These are phyloP conservation scores for Sander lucioperca DNA, from an alignment of 2,113 vertebrate genomes.

Conservation along the genomic window DNA sequence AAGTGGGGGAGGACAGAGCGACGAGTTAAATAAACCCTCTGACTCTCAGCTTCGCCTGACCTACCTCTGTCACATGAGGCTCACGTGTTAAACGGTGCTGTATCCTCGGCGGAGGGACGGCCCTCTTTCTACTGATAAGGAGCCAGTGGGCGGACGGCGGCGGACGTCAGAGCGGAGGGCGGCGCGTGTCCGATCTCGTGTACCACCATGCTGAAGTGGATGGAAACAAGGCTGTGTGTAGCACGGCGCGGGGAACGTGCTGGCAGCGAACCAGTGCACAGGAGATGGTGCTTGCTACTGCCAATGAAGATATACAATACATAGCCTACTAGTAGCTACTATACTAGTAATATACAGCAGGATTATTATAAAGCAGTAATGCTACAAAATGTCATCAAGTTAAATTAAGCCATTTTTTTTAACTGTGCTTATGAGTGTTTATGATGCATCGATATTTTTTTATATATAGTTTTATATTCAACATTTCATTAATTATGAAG, in stretches of 20 bases:
- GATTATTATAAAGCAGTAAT: background rate
- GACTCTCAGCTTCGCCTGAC: slow-evolving; percentile 87
- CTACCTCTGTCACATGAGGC: slow-evolving; percentile 92
- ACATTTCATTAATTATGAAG: background rate
- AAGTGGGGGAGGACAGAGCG: slow-evolving; percentile 87
- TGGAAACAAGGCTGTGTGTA: slow-evolving; percentile 68
- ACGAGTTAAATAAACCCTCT: slow-evolving; percentile 91
- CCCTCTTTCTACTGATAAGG: slow-evolving; percentile 65
- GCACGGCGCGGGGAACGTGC: slow-evolving; percentile 51
- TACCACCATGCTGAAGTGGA: slow-evolving; percentile 82
- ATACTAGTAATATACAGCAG: background rate
- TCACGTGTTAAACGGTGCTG: slow-evolving; percentile 93
- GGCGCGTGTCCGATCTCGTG: slow-evolving; percentile 78
- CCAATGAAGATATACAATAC: background rate
- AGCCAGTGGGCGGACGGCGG: slow-evolving; percentile 55
- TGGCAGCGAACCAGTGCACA: background rate
- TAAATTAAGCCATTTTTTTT: background rate
- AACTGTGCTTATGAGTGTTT: background rate
- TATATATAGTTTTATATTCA: background rate
- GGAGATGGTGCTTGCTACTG: background rate
- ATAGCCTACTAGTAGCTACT: too few species aligned
- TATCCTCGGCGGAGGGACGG: slow-evolving; percentile 67
- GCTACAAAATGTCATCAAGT: background rate
- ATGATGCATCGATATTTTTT: background rate
- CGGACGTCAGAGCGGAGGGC: slow-evolving; percentile 55